Percentiles rank a stretch among this genome's conserved stretches.
Conservation (phyloP, 2,888 invertebrate species). For the Drosophila yooni region DNA sequence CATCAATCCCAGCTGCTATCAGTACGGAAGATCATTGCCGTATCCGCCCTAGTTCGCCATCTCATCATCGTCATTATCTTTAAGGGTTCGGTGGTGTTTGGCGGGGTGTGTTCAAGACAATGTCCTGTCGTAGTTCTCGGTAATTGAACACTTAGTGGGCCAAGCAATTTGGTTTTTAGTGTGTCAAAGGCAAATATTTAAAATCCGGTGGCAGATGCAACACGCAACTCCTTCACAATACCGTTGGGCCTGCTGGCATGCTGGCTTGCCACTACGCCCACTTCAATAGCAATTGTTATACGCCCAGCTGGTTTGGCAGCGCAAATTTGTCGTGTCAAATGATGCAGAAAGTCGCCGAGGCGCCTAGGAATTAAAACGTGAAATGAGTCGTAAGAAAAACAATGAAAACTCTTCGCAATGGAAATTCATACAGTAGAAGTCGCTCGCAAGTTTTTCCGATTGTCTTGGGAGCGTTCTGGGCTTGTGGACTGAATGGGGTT, state of each 20-base stretch:
- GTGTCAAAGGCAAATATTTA: conserved; percentile 66
- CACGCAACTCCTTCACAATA: conserved; percentile 46
- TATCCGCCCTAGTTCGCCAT: conserved; percentile 3
- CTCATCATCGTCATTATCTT: conserved; percentile 36
- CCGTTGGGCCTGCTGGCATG: conserved; percentile 3
- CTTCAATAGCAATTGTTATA: neutral
- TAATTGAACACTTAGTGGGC: conserved; percentile 78
- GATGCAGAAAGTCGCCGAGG: conserved; percentile 73
- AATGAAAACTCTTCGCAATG: conserved; percentile 71
- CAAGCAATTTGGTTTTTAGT: conserved; percentile 74
- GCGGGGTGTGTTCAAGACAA: neutral
- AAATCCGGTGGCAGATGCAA: conserved; percentile 37
- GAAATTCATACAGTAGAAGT: conserved; percentile 50
- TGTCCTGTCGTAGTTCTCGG: conserved; percentile 40
- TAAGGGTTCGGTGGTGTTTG: neutral
- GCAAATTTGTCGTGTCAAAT: conserved; percentile 75
- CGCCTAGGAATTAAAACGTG: conserved; percentile 81
- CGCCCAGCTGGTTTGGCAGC: conserved; percentile 53
- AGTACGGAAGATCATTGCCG: conserved; percentile 65
- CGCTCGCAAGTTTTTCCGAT: conserved; percentile 71
- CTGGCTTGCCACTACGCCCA: conserved; percentile 25
- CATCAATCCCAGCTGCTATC: conserved; percentile 80
- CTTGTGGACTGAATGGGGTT: conserved; percentile 3
- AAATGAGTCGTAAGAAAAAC: conserved; percentile 81
- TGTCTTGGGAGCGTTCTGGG: conserved; percentile 61